Base-by-base conservation (phyloP, 2,113 vertebrate species). In the Spea bombifrons region DNA sequence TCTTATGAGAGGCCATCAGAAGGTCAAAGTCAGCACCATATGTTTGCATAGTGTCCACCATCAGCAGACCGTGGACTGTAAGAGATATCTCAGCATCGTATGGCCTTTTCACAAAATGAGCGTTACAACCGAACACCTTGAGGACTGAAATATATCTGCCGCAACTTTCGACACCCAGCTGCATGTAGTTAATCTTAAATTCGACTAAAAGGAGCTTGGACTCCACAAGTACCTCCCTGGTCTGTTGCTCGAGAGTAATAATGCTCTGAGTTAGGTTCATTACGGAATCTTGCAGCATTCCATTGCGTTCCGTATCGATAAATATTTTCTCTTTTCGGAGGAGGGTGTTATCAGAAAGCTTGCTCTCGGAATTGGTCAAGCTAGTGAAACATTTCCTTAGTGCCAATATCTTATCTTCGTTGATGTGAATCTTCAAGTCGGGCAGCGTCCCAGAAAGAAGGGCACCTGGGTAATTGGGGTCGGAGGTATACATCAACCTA, bases 11-110 rank as follows among this genome's bases (percentile, higher is more conserved):
- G 66, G 97, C 96, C 90, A 99, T 95, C 82, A 99, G 78, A 67
- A 99, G 95, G 84, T 99, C 97, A 84, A 99, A 99, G 85, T 99
- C 97, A 13, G 96, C 91, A 15, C 97, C 97, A 0, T 97, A 99
- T 0, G 95, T 99, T 83, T 99, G 97, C 84, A 99, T 90, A 0
- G 97, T 99, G 81, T 99, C 97, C 46, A 99, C 97, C 73, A 99
- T 86, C 3, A 99, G 87, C 52, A 99, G 91, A 1, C 97, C 96
- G 0, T 98, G 97, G 30, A 99, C 97, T 0, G 96, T 98, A 43
- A 99, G 86, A 17, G 96, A 96, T 49, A 99, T 94, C 55, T 96
- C 95, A 0, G 92, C 93, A 80, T 99, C 97, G 0, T 99, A 99
- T 0, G 97, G 97, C 64, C 97, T 92, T 85, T 99, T 99, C 48